Percentiles rank a stretch among this genome's conserved stretches.
These are phyloP conservation scores for Microdon myrmicae DNA, from an alignment of 2,888 invertebrate species.

Conservation along the genomic window DNA sequence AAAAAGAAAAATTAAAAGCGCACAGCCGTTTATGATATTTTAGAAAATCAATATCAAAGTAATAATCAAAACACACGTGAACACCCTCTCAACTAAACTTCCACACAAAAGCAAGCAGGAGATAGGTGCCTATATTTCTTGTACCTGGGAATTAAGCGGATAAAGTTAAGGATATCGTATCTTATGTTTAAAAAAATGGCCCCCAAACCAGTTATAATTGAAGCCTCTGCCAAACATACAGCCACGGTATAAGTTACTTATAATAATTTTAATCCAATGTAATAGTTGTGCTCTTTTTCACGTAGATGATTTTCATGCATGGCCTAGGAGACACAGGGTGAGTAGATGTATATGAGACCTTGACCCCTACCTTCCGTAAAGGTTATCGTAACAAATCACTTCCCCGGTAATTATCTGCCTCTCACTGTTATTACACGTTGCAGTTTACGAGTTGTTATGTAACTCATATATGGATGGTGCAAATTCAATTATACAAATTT, in stretches of 20 bases:
- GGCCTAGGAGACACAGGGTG: conserved; percentile 96
- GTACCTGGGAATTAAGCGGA: too few relatives aligned
- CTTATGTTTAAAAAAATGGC: conserved; percentile 62
- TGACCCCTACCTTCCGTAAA: conserved; percentile 1
- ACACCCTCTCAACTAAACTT: too few relatives aligned
- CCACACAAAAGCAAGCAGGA: too few relatives aligned
- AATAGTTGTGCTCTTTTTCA: conserved; percentile 46
- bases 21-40: too few relatives aligned
- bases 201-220: conserved; percentile 79
- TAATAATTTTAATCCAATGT: conserved; percentile 4
- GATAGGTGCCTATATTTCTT: too few relatives aligned
- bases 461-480: too few relatives aligned
- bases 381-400: conserved; percentile 14
- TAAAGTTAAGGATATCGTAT: too few relatives aligned
- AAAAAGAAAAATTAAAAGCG: too few relatives aligned
- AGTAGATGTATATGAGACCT: conserved; percentile 62
- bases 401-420: conserved; percentile 9
- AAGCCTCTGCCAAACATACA: conserved; percentile 85
- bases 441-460: conserved; percentile 17
- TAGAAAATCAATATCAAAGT: too few relatives aligned
- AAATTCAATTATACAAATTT: too few relatives aligned
- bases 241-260: conserved; percentile 78
- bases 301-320: conserved; percentile 95
- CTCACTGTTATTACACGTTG: neutral
- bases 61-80: too few relatives aligned